Evolutionary conservation across 2,113 vertebrate genomes (phyloP), one percentile per base, ranked within the genome.

Genomic region (Stercorarius parasiticus): DNA sequence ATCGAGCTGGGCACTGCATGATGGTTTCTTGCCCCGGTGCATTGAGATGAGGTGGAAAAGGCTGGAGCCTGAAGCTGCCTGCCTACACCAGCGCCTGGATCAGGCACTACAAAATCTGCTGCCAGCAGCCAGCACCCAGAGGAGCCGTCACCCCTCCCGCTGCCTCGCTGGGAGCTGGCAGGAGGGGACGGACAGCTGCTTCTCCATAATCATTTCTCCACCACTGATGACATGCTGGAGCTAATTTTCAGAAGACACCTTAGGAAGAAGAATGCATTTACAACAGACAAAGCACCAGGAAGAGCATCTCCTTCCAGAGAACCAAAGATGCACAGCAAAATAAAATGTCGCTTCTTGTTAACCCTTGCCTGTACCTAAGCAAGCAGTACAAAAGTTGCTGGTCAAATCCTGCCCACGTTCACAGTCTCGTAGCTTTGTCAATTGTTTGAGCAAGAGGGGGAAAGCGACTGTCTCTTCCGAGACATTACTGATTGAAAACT

Each of bases 171-270:
- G 94, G 94, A 96, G 91, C 95, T 96, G 96, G 96, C 94, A 95
- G 89, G 91, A 94, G 91, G 84, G 94, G 86, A 95, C 4, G 8
- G 97, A 95, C 96, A 95, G 97, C 97, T 97, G 95, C 95, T 97
- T 80, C 95, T 97, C 97, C 97, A 97, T 96, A 94, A 96, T 94
- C 95, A 94, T 95, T 90, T 93, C 91, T 65, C 93, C 81, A 91
- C 82, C 49, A 61, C 91, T 82, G 91, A 93, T 38, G 36, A 87
- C 93, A 70, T 53, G 82, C 94, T 88, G 91, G 84, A 95, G 96
- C 73, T 85, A 45, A 73, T 87, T 95, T 95, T 87, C 96, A 80
- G 94, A 73, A 96, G 94, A 89, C 91, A 96, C 93, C 96, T 96
- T 96, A 87, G 94, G 93, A 97, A 94, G 96, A 95, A 95, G 96